A percentile compares a stretch with the other conserved stretches of the same genome.
Conservation (phyloP, 2,888 invertebrate species). For the Phania funesta region DNA sequence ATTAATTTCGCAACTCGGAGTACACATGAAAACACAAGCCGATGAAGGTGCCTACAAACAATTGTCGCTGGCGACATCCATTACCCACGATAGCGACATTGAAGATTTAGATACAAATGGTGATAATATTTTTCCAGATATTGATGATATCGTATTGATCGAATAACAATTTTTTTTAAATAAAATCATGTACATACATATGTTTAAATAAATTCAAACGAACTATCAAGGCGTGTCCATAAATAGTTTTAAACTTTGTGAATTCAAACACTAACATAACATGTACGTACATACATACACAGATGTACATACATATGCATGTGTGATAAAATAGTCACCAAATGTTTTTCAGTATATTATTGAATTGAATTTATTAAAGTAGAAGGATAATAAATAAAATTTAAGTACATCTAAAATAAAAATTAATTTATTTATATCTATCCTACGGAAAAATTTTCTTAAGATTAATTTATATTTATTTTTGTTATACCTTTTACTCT, state of each 20-base stretch:
- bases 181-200: too few relatives aligned
- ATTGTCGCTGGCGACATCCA: conserved; percentile 69
- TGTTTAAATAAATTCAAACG: background rate
- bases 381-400: background rate
- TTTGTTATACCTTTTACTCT: too few relatives aligned
- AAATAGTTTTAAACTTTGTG: conserved; percentile 24
- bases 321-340: background rate
- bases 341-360: conserved; percentile 58
- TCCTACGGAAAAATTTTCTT: too few relatives aligned
- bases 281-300: too few relatives aligned
- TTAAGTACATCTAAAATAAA: background rate
- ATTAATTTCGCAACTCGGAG: conserved; percentile 75
- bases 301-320: too few relatives aligned
- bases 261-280: conserved; percentile 10
- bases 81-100: background rate
- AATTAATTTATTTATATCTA: too few relatives aligned
- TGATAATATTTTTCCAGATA: conserved; percentile 73
- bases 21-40: conserved; percentile 76
- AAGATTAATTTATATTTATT: too few relatives aligned
- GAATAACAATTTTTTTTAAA: conserved; percentile 47
- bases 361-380: conserved; percentile 43
- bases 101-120: conserved; percentile 68
- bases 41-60: conserved; percentile 73
- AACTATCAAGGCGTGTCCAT: background rate
- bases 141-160: conserved; percentile 77